phyloP scores from a whole-genome alignment of 2,113 vertebrate genomes.

The Sinocyclocheilus grahami region DNA sequence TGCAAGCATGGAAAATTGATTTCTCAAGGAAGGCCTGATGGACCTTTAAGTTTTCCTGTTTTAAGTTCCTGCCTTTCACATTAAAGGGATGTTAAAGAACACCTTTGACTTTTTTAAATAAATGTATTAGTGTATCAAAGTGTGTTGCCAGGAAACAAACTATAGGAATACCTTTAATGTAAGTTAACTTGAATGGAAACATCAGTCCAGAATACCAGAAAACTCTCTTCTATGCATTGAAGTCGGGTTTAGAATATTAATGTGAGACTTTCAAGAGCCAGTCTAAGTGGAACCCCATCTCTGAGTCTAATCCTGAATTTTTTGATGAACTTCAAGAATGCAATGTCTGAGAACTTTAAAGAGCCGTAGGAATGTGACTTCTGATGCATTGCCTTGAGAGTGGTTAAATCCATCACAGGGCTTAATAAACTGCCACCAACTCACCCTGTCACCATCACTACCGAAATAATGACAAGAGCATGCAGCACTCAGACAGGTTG shows the following conservation, averaged over 20 bases:
- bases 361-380: constrained; percentile 51
- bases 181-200: background rate
- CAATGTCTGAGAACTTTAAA: constrained; percentile 42
- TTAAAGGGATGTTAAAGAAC: constrained; percentile 3
- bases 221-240: constrained; percentile 1
- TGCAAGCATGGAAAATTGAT: constrained; percentile 76
- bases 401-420: constrained; percentile 46
- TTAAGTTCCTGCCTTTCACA: constrained; percentile 65
- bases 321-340: constrained; percentile 52
- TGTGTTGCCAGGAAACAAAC: background rate
- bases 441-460: background rate
- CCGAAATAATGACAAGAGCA: constrained; percentile 4
- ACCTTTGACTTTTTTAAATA: background rate
- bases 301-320: constrained; percentile 50
- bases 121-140: background rate
- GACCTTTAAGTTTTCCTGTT: constrained; percentile 58
- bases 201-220: background rate
- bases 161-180: background rate
- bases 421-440: constrained; percentile 47
- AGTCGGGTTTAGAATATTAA: constrained; percentile 50
- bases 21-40: constrained; percentile 59
- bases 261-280: constrained; percentile 25
- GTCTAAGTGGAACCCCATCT: constrained; percentile 28
- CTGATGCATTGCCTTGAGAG: constrained; percentile 48
- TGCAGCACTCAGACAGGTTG: constrained; percentile 19